phyloP scores from a whole-genome alignment of 2,113 vertebrate species.

The Sphyrna mokarran region DNA sequence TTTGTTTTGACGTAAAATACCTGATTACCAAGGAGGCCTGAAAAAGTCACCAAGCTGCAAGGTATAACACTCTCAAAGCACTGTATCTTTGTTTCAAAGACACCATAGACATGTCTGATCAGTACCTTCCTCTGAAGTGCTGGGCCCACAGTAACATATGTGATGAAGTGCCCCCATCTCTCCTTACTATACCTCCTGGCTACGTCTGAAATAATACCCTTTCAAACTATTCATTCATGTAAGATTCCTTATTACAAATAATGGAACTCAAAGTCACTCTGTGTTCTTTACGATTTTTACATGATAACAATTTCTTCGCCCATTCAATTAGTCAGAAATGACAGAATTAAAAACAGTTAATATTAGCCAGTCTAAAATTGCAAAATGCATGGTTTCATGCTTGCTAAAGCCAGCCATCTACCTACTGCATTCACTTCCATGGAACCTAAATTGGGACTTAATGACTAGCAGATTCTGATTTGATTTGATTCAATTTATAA shows the following conservation, averaged over 20 bases:
- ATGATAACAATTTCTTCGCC: not conserved
- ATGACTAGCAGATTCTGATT: not conserved
- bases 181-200: not conserved
- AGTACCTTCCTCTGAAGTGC: not conserved
- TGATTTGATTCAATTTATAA: too few relatives aligned
- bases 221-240: not conserved
- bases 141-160: not conserved
- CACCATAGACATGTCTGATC: not conserved
- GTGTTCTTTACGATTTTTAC: not conserved
- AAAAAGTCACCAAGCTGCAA: not conserved
- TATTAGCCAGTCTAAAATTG: not conserved
- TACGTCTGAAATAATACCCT: not conserved
- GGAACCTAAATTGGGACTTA: not conserved
- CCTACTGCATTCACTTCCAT: not conserved
- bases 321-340: not conserved
- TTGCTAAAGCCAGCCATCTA: not conserved
- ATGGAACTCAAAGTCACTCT: not conserved
- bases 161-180: not conserved
- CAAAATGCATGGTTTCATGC: not conserved
- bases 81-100: not conserved
- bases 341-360: not conserved
- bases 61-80: not conserved
- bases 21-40: not conserved
- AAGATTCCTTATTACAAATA: not conserved
- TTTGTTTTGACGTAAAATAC: not conserved